Conservation (phyloP, 2,113 vertebrate genomes). For the Sylvietta virens region DNA sequence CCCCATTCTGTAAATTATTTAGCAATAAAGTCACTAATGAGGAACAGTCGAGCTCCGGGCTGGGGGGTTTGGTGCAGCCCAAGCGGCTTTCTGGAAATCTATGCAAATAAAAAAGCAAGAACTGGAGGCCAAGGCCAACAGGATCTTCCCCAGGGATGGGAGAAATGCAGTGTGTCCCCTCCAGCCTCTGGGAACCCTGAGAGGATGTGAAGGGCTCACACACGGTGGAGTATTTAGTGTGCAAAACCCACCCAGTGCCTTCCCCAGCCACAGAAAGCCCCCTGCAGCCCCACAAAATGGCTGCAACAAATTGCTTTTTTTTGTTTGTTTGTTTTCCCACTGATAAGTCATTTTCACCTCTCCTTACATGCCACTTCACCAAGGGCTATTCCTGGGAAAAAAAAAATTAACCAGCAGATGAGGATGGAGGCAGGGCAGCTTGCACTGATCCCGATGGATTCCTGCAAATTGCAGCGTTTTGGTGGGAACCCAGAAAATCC, state of each 20-base stretch:
- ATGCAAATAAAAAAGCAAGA: not conserved
- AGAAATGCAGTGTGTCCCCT: not conserved
- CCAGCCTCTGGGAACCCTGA: not conserved
- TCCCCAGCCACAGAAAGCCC: not conserved
- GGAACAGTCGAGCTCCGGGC: not conserved
- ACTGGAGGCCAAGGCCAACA: not conserved
- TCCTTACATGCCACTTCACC: accelerated
- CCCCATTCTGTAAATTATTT: slow-evolving; percentile 56
- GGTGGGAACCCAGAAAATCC: not conserved
- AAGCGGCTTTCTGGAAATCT: not conserved
- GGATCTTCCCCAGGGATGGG: not conserved
- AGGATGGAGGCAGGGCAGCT: not conserved
- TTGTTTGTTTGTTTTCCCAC: not conserved
- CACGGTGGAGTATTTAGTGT: accelerated
- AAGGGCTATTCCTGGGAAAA: not conserved
- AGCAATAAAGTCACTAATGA: slow-evolving; percentile 66
- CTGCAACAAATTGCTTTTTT: not conserved
- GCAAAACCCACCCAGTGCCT: not conserved
- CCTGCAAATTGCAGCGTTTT: not conserved
- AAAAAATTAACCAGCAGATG: not conserved
- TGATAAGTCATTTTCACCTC: not conserved
- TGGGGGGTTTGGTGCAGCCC: not conserved
- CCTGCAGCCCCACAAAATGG: not conserved
- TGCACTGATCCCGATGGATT: accelerated
- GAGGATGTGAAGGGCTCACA: not conserved